Base-by-base conservation (phyloP, 2,888 invertebrate genomes). In the Dicycla oo region DNA sequence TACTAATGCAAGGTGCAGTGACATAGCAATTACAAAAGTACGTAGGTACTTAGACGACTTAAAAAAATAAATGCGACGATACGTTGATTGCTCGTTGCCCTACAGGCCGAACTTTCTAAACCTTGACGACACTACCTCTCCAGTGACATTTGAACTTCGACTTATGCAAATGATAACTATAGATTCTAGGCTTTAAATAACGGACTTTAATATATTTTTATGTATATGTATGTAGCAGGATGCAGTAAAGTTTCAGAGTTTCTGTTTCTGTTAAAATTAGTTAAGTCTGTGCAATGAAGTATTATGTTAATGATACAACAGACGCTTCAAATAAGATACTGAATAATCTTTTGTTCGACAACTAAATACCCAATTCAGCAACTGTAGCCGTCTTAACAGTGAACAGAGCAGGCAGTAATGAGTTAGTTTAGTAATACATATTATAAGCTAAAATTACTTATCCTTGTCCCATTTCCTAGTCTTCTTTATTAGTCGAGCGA, bases 291-390 rank as follows among this genome's bases (percentile, higher is more conserved):
- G 69, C 69, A 58, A 69, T 64, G 62, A 63, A 71, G 57, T 68
- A 73, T 90, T 90, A 88, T 91, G 90, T 87, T 89, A 88, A 89
- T 89, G 88, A 85, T 88, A 86, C 86, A 53, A 54, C 45, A 73
- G 87, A 49, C 23, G 51, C 86, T 88, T 86, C 88, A 87, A 87
- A 88, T 84, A 84, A 88, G 88, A 90, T 92, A 92, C 92, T 92
- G 85, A 86, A 89, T 84, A 88, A 85, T 88, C 91, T 91, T 93
- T 92, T 93, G 92, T 92, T 86, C 87, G 78, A 84, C 82, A 86
- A 80, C 86, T 86, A 88, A 87, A 80, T 81, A 75, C 73, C 76
- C 78, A 78, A 75, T 70, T 73, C 65, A 71, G 67, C 66, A 62
- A 56, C 56, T 67, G 58, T 58, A 72, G 53, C 43, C 20, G 49